phyloP scores from a whole-genome alignment of 53 echinoderm and acorn worm genomes.

The Arbacia lixula region DNA sequence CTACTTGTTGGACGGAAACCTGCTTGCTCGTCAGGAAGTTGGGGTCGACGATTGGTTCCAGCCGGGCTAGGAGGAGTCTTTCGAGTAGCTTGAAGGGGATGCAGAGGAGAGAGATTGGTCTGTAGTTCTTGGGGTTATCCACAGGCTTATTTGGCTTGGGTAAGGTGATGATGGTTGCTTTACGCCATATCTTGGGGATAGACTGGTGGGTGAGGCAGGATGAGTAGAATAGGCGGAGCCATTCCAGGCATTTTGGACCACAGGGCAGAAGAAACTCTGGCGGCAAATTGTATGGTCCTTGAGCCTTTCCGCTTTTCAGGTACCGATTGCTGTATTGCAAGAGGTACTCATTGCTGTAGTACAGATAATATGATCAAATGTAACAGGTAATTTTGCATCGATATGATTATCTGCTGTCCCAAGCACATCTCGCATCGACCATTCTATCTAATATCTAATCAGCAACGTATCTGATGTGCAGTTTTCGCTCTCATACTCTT shows the following conservation, averaged over 20 bases:
- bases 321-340: too few species aligned
- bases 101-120: constrained; percentile 56
- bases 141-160: constrained; percentile 62
- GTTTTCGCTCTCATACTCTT: too few species aligned
- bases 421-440: too few species aligned
- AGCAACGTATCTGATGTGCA: too few species aligned
- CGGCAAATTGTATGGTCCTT: constrained; percentile 46
- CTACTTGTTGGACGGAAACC: constrained; percentile 63
- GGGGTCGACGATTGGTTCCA: constrained; percentile 56
- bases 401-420: too few species aligned
- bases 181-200: constrained; percentile 63
- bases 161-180: constrained; percentile 49
- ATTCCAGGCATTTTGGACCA: constrained; percentile 45
- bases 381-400: too few species aligned
- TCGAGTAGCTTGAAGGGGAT: constrained; percentile 63
- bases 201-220: constrained; percentile 20
- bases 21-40: too few species aligned
- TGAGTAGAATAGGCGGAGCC: constrained; percentile 59
- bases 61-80: constrained; percentile 24
- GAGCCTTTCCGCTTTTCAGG: constrained; percentile 42
- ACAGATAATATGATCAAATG: too few species aligned
- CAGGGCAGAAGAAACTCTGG: constrained; percentile 45
- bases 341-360: too few species aligned
- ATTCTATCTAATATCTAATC: too few species aligned
- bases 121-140: constrained; percentile 70